These are phyloP conservation scores for Cecidostiba fungosa DNA, from an alignment of 2,888 invertebrate genomes.

Conservation along the genomic window DNA sequence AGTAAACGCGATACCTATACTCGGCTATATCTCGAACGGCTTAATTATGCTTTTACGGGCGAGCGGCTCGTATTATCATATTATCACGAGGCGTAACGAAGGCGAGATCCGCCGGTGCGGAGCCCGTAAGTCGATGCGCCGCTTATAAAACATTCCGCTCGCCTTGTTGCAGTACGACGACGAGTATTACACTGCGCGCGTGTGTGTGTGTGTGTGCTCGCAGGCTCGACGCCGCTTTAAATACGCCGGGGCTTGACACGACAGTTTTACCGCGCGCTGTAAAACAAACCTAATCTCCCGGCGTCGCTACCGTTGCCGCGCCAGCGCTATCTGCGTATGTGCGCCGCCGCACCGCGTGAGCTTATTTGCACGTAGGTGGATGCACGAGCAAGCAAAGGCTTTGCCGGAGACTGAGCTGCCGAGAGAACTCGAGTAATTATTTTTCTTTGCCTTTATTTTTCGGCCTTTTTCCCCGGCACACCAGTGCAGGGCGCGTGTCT, in stretches of 20 bases:
- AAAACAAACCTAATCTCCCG: constrained; percentile 79
- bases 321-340: constrained; percentile 53
- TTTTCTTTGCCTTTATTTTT: constrained; percentile 24
- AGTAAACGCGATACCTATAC: background rate
- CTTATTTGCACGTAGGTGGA: constrained; percentile 46
- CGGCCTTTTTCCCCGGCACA: background rate
- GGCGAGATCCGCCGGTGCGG: constrained; percentile 18
- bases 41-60: constrained; percentile 57
- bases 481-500: background rate
- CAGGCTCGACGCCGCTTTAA: constrained; percentile 68
- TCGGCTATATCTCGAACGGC: constrained; percentile 40
- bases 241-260: constrained; percentile 73
- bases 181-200: background rate
- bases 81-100: constrained; percentile 56
- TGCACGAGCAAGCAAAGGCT: constrained; percentile 47
- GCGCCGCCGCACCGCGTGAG: constrained; percentile 19
- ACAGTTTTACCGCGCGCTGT: constrained; percentile 79
- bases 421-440: constrained; percentile 48
- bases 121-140: constrained; percentile 49
- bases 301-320: constrained; percentile 64
- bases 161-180: background rate
- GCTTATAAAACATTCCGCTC: constrained; percentile 54
- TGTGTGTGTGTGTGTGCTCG: background rate
- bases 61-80: constrained; percentile 54
- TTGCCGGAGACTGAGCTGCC: background rate